Evolutionary conservation across 2,888 invertebrate genomes (phyloP).

Genomic region (Nephrotoma flavescens): DNA sequence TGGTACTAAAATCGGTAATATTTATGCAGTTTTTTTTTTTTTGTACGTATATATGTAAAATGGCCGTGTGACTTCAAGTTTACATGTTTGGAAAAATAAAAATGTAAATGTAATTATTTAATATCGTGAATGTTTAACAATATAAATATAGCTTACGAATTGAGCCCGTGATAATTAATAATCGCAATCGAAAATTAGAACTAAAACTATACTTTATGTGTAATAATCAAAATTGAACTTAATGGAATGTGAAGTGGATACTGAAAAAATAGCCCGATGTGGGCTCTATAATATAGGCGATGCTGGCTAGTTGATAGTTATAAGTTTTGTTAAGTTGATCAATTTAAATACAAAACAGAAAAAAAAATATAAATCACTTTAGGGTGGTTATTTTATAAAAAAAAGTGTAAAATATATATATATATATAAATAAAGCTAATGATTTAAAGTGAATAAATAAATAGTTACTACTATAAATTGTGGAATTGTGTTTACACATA

Average conservation of each 20-base stretch:
- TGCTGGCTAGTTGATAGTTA: constrained; percentile 4
- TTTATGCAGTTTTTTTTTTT: not conserved
- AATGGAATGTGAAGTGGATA: constrained; percentile 8
- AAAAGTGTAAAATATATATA: not conserved
- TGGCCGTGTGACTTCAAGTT: not conserved
- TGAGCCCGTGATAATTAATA: not conserved
- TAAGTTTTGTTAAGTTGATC: not conserved
- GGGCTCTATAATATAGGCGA: constrained; percentile 7
- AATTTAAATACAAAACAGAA: constrained; percentile 1
- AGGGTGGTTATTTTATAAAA: not conserved
- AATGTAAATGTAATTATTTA: not conserved
- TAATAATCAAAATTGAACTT: not conserved
- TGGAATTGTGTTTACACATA: not conserved
- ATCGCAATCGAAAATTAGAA: not conserved
- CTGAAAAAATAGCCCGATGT: constrained; percentile 6
- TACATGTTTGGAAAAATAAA: not conserved
- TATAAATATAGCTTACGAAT: not conserved
- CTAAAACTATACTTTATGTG: not conserved
- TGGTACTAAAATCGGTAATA: not conserved
- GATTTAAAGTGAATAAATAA: not conserved
- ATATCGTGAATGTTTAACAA: not conserved
- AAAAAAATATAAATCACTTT: constrained; percentile 1
- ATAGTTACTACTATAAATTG: not conserved
- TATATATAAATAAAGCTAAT: not conserved
- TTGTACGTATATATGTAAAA: not conserved